Conservation (phyloP, 2,113 vertebrate species). For the Coptodon rendalli region DNA sequence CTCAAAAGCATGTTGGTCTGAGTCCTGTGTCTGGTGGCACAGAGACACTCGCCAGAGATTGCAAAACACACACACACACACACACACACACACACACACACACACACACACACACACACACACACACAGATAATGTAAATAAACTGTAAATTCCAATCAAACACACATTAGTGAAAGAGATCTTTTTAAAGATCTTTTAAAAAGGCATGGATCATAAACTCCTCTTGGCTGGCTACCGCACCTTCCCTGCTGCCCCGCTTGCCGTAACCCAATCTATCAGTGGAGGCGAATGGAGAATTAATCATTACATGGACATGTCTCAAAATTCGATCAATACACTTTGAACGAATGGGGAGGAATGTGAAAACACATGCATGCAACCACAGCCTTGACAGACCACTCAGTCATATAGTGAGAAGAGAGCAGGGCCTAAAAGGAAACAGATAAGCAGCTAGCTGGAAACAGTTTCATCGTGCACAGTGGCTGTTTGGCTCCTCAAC, state of each 20-base stretch:
- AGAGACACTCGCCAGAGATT: slow-evolving; percentile 65
- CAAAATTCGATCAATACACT: slow-evolving; percentile 78
- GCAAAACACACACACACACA: background rate
- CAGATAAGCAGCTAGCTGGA: background rate
- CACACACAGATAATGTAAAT: background rate
- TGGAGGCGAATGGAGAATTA: slow-evolving; percentile 81
- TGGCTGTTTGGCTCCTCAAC: background rate
- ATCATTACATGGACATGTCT: slow-evolving; percentile 72
- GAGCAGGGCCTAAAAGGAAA: slow-evolving; percentile 44
- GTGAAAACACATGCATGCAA: slow-evolving; percentile 59
- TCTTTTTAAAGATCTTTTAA: slow-evolving; percentile 15
- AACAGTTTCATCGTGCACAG: background rate
- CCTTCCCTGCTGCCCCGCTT: background rate
- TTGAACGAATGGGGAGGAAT: slow-evolving; percentile 54
- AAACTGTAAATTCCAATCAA: slow-evolving; percentile 10
- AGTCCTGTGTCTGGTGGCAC: slow-evolving; percentile 82
- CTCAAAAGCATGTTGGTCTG: slow-evolving; percentile 87
- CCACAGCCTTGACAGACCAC: slow-evolving; percentile 78
- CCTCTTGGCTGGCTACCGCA: background rate
- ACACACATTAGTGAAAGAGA: slow-evolving; percentile 11
- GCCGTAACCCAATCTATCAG: slow-evolving; percentile 83
- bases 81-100: too few species aligned
- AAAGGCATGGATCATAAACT: slow-evolving; percentile 15
- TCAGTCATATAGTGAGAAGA: slow-evolving; percentile 67
- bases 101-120: background rate